Conservation (phyloP, 2,113 vertebrate genomes). For the Psilopsiagon aymara region DNA sequence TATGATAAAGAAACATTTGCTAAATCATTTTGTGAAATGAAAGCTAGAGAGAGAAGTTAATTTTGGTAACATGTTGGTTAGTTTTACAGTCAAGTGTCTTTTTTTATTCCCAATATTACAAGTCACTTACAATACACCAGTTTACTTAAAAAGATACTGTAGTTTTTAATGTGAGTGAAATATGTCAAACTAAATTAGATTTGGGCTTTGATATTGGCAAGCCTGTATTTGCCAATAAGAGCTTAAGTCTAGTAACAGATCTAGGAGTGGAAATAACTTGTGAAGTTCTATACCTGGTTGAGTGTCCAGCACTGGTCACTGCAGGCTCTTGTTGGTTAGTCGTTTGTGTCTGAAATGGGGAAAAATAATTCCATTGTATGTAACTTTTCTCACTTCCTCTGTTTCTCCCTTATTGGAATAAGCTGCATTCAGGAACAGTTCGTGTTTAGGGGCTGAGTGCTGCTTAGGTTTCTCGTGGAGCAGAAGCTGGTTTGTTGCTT, state of each 20-base stretch:
- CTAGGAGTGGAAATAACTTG: not conserved
- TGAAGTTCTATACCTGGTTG: not conserved
- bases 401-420: not conserved
- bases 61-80: not conserved
- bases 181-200: not conserved
- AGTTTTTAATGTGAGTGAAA: not conserved
- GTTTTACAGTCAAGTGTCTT: not conserved
- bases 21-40: not conserved
- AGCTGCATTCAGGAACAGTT: not conserved
- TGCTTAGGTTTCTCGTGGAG: not conserved
- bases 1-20: conserved; percentile 11
- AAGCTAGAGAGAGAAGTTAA: not conserved
- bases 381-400: not conserved
- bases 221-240: not conserved
- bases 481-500: not conserved
- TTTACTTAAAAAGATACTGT: not conserved
- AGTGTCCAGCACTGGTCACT: not conserved
- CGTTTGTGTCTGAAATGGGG: not conserved
- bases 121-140: rapidly evolving
- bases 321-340: not conserved
- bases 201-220: not conserved
- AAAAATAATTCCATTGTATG: not conserved
- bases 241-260: not conserved
- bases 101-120: not conserved
- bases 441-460: not conserved